A percentile compares a stretch with the other conserved stretches of the same genome.
Evolutionary conservation across 2,888 invertebrate genomes (phyloP).

Genomic region (Chirona hameri): DNA sequence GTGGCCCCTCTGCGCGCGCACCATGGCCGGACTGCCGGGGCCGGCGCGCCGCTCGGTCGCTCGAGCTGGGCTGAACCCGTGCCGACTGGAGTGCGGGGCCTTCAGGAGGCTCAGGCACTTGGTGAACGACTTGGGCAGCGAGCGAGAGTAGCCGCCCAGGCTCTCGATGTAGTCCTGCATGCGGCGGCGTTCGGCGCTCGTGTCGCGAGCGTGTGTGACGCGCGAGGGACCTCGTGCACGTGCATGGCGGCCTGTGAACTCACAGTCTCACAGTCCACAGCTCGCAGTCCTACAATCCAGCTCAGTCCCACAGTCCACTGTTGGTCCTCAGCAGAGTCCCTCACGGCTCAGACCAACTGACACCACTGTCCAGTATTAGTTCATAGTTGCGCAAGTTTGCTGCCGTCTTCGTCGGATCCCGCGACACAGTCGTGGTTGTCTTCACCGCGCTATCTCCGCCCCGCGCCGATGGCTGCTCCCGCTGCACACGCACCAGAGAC

Average conservation of each 20-base stretch:
- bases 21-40: not conserved
- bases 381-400: not conserved
- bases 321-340: too few relatives aligned
- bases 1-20: not conserved
- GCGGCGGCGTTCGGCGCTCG: not conserved
- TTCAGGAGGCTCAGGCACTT: conserved; percentile 23
- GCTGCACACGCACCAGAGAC: not conserved
- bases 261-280: too few relatives aligned
- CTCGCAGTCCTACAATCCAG: too few relatives aligned
- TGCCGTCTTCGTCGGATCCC: not conserved
- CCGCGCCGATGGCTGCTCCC: not conserved
- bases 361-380: not conserved
- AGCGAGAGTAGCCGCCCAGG: conserved; percentile 9
- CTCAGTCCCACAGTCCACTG: too few relatives aligned
- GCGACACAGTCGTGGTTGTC: too few relatives aligned
- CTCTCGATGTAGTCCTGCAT: conserved; percentile 26
- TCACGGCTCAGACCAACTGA: too few relatives aligned
- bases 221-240: not conserved
- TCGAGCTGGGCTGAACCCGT: not conserved
- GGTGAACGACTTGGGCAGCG: conserved; percentile 27
- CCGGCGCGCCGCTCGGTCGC: not conserved
- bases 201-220: not conserved
- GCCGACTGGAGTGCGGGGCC: not conserved
- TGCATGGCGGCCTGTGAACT: not conserved
- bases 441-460: not conserved